Evolutionary conservation across 2,797 vertebrate species (phyloP).

Genomic region (Sciurus vulgaris): DNA sequence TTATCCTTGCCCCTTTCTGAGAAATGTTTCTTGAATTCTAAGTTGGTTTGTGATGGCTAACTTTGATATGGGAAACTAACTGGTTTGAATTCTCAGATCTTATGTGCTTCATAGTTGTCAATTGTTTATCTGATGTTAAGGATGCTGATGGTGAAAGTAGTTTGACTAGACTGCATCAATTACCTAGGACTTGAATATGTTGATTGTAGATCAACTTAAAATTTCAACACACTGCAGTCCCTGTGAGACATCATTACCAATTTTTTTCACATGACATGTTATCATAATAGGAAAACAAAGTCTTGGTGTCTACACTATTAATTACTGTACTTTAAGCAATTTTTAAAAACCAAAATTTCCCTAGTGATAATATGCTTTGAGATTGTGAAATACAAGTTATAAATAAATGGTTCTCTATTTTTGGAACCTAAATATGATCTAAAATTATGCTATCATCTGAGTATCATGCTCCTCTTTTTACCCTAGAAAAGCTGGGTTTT

Average conservation of each 20-base stretch:
- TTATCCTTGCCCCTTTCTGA: background rate
- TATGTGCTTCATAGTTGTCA: background rate
- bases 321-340: background rate
- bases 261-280: slow-evolving; percentile 7
- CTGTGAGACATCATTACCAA: background rate
- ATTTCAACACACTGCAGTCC: background rate
- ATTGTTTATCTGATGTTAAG: background rate
- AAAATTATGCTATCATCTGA: background rate
- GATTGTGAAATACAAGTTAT: background rate
- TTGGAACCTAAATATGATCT: slow-evolving; percentile 9
- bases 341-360: background rate
- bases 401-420: background rate
- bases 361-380: background rate
- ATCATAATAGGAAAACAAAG: slow-evolving; percentile 43
- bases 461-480: background rate
- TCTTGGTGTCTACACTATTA: background rate
- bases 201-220: background rate
- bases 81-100: background rate
- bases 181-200: background rate
- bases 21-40: background rate
- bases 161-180: background rate
- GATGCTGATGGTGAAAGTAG: background rate
- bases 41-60: background rate
- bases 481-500: background rate
- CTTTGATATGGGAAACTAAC: slow-evolving; percentile 35